A percentile compares a stretch with the other conserved stretches of the same genome.
These are phyloP conservation scores for Poecilia gillii DNA, from an alignment of 2,797 vertebrate genomes.

Conservation along the genomic window DNA sequence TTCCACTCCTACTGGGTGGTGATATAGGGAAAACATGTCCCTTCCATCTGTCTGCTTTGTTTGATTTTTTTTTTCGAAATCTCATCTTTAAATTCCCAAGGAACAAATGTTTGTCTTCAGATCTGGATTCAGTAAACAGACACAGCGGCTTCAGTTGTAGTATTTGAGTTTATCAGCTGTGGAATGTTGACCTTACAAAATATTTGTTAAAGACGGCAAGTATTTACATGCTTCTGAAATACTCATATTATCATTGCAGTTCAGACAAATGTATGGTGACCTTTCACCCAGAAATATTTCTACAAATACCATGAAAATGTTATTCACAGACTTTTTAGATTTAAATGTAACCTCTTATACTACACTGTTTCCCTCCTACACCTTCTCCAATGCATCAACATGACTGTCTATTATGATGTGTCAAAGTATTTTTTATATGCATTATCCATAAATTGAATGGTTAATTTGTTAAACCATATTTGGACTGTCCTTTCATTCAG, in stretches of 20 bases:
- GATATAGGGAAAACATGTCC: conserved; percentile 59
- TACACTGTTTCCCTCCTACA: not conserved
- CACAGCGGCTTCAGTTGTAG: conserved; percentile 21
- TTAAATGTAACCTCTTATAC: not conserved
- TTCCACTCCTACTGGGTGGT: conserved; percentile 35
- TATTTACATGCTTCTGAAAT: not conserved
- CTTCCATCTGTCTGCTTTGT: conserved; percentile 31
- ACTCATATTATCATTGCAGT: not conserved
- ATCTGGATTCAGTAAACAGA: conserved; percentile 38
- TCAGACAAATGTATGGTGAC: not conserved
- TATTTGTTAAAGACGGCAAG: conserved; percentile 10
- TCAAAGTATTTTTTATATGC: not conserved
- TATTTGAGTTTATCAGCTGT: not conserved
- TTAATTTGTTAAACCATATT: not conserved
- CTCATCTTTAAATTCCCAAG: conserved; percentile 57
- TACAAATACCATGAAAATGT: not conserved
- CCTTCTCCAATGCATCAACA: not conserved
- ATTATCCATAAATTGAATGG: not conserved
- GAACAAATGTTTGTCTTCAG: conserved; percentile 68
- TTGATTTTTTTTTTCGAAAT: conserved; percentile 48
- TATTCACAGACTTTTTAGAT: not conserved
- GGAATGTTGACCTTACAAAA: conserved; percentile 23
- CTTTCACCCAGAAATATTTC: not conserved
- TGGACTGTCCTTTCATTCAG: not conserved
- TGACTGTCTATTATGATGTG: not conserved